phyloP scores from a whole-genome alignment of 1,140 invertebrate species.

The Penaeus chinensis region DNA sequence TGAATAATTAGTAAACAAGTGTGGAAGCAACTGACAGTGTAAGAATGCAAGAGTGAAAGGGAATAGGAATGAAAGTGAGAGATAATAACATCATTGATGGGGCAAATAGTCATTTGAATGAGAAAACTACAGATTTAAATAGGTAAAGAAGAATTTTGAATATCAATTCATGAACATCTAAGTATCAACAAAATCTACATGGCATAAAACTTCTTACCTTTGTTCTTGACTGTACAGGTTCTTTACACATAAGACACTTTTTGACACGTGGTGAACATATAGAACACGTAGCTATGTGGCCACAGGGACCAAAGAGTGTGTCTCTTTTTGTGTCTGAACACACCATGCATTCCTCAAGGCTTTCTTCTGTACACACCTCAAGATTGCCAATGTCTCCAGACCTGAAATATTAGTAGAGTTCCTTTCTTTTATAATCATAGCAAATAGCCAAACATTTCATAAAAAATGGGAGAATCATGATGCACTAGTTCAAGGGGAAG shows the following conservation, averaged over 20 bases:
- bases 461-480: neutral
- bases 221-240: slow-evolving; percentile 62
- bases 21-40: too few species aligned
- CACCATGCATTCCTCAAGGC: slow-evolving; percentile 92
- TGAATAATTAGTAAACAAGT: too few species aligned
- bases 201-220: slow-evolving; percentile 47
- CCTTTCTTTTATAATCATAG: slow-evolving; percentile 32
- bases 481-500: too few species aligned
- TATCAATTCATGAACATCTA: too few species aligned
- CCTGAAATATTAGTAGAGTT: slow-evolving; percentile 26
- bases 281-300: slow-evolving; percentile 93
- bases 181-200: too few species aligned
- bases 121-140: too few species aligned
- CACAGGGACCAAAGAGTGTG: slow-evolving; percentile 88
- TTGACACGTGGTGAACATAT: slow-evolving; percentile 92
- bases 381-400: slow-evolving; percentile 51
- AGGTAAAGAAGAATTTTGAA: too few species aligned
- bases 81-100: too few species aligned
- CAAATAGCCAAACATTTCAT: slow-evolving; percentile 49
- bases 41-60: too few species aligned
- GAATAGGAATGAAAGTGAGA: too few species aligned
- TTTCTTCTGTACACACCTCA: slow-evolving; percentile 67
- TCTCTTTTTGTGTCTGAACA: slow-evolving; percentile 94
- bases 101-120: too few species aligned
- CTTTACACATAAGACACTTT: slow-evolving; percentile 89